Evolutionary conservation across 2,797 vertebrate genomes (phyloP).

Genomic region (Coregonus sp.): DNA sequence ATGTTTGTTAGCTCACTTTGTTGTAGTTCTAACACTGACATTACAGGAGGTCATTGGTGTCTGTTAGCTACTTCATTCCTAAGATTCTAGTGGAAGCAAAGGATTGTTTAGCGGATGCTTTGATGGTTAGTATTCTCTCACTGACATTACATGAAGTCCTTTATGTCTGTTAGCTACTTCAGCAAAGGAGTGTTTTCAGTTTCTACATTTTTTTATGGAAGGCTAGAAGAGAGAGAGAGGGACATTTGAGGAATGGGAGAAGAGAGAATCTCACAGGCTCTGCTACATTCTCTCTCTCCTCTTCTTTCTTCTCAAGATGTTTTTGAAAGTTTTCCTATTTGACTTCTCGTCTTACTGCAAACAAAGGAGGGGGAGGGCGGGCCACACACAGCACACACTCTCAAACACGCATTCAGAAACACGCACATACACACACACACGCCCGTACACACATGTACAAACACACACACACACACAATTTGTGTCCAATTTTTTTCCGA

Average conservation of each 20-base stretch:
- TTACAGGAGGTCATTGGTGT: not conserved
- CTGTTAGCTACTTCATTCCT: not conserved
- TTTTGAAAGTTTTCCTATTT: not conserved
- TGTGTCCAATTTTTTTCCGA: not conserved
- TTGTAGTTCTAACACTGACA: not conserved
- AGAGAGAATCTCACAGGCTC: not conserved
- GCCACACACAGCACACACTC: too few species aligned
- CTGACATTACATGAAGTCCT: not conserved
- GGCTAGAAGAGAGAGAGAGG: not conserved
- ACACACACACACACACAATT: too few species aligned
- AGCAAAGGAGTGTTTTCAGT: not conserved
- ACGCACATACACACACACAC: too few species aligned
- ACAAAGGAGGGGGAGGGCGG: not conserved
- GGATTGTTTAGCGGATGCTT: not conserved
- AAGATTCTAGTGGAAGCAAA: not conserved
- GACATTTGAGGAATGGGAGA: not conserved
- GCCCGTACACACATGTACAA: too few species aligned
- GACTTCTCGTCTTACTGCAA: not conserved
- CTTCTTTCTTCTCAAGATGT: not conserved
- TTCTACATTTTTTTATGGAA: not conserved
- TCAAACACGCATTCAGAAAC: too few species aligned
- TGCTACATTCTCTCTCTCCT: not conserved
- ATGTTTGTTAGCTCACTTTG: too few species aligned
- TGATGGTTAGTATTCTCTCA: not conserved
- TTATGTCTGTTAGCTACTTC: not conserved